Conservation (phyloP, 2,888 invertebrate species). For the Calameuta filiformis region DNA sequence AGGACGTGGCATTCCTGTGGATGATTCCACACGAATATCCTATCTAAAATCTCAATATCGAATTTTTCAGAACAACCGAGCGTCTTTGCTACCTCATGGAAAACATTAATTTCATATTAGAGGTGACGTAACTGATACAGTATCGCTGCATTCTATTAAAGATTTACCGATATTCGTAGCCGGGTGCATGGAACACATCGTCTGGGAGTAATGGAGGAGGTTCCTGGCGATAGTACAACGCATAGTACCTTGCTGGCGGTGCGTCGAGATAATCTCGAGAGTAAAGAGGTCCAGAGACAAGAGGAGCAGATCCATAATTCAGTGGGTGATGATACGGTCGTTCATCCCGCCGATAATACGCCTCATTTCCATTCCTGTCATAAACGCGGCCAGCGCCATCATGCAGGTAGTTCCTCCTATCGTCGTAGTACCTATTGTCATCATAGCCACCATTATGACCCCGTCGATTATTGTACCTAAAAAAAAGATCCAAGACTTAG, state of each 20-base stretch:
- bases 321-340: conserved; percentile 21
- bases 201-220: conserved; percentile 3
- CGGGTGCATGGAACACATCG: background rate
- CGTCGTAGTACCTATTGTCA: conserved; percentile 68
- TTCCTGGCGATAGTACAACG: conserved; percentile 18
- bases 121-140: background rate
- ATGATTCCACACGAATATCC: background rate
- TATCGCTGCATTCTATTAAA: background rate
- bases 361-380: conserved; percentile 39
- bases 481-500: background rate
- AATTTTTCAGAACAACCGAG: background rate
- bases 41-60: background rate
- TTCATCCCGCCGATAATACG: conserved; percentile 33
- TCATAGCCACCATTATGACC: conserved; percentile 66
- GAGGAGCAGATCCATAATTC: conserved; percentile 22
- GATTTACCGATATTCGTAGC: background rate
- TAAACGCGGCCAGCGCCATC: conserved; percentile 65
- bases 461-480: conserved; percentile 64
- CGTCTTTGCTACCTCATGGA: background rate
- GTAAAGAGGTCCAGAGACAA: conserved; percentile 21
- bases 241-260: conserved; percentile 19
- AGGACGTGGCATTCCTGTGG: background rate
- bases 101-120: background rate
- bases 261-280: conserved; percentile 21
- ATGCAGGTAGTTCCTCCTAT: conserved; percentile 65